Conservation (phyloP, 2,797 vertebrate genomes). For the Ctenosaura bakeri region DNA sequence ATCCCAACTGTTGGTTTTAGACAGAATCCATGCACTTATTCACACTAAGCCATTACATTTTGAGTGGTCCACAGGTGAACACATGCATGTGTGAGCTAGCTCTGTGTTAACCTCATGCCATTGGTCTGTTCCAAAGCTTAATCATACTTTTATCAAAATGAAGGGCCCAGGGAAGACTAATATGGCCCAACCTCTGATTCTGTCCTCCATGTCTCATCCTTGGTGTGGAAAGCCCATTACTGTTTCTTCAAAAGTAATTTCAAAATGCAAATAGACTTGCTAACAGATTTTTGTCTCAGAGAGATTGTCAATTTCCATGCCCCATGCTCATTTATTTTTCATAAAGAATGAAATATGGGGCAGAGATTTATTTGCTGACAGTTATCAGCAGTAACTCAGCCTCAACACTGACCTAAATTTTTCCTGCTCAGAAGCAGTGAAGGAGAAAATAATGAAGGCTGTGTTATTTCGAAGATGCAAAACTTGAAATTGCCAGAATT, state of each 20-base stretch:
- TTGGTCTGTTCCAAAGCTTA: slow-evolving; percentile 3
- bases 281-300: slow-evolving; percentile 71
- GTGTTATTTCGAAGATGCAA: slow-evolving; percentile 71
- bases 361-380: slow-evolving; percentile 77
- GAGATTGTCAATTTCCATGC: slow-evolving; percentile 74
- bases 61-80: neutral
- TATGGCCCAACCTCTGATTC: slow-evolving; percentile 5
- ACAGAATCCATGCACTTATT: neutral
- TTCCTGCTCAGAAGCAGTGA: slow-evolving; percentile 61
- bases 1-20: neutral
- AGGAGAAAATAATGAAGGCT: slow-evolving; percentile 75
- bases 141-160: neutral
- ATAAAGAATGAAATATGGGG: slow-evolving; percentile 73
- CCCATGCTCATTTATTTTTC: slow-evolving; percentile 76
- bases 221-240: slow-evolving; percentile 66
- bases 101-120: slow-evolving; percentile 31
- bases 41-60: no score
- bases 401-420: slow-evolving; percentile 76
- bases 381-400: slow-evolving; percentile 71
- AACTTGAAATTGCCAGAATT: slow-evolving; percentile 65
- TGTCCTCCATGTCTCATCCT: slow-evolving; percentile 53
- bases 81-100: neutral
- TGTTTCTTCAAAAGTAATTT: slow-evolving; percentile 78
- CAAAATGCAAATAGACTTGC: slow-evolving; percentile 75
- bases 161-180: slow-evolving; percentile 25